Evolutionary conservation across 2,888 invertebrate species (phyloP).

Genomic region (Conomelus anceps): DNA sequence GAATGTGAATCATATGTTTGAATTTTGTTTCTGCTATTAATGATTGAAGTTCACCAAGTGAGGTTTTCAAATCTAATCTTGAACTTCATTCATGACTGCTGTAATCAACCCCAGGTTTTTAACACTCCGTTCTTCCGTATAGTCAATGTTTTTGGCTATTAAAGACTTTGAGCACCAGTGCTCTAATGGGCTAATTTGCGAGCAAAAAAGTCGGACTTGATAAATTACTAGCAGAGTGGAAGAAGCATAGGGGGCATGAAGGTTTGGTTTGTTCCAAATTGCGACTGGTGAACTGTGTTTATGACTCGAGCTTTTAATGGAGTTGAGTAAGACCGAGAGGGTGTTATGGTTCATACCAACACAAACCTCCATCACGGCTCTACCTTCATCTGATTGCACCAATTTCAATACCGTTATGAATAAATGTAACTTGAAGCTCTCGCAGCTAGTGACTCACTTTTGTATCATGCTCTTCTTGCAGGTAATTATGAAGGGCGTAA

Average conservation of each 20-base stretch:
- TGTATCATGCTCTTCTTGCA: background rate
- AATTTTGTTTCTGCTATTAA: no score
- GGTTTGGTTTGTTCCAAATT: background rate
- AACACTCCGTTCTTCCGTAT: background rate
- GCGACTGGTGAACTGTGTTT: background rate
- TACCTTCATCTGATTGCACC: background rate
- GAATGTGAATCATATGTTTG: no score
- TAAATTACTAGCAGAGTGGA: background rate
- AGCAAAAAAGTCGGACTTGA: background rate
- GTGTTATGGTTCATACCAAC: background rate
- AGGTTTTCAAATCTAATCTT: no score
- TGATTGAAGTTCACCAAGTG: no score
- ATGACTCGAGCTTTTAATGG: background rate
- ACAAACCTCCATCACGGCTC: background rate
- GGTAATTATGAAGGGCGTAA: background rate
- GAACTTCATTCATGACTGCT: background rate
- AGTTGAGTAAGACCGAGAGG: background rate
- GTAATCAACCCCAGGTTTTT: background rate
- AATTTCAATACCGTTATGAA: background rate
- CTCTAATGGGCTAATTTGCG: background rate
- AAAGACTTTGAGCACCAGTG: background rate
- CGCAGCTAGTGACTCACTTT: background rate
- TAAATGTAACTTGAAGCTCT: background rate
- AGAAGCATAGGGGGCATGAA: background rate
- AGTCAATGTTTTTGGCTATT: background rate